A percentile compares a stretch with the other conserved stretches of the same genome.
Conservation (phyloP, 2,888 invertebrate genomes). For the Drosophila peninsularis region DNA sequence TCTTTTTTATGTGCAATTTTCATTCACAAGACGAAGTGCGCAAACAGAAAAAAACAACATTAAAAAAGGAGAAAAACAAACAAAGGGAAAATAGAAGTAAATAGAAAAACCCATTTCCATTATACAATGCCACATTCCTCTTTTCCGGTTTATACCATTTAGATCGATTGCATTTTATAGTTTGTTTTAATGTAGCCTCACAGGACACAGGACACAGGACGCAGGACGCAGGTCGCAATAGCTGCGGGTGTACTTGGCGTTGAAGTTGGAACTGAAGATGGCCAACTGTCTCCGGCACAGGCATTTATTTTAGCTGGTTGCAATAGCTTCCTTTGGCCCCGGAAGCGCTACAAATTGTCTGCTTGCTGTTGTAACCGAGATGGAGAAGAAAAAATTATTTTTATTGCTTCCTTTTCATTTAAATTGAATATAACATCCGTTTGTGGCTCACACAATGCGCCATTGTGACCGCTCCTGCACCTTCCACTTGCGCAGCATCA, state of each 20-base stretch:
- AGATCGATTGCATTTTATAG: conserved; percentile 82
- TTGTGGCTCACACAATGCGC: conserved; percentile 56
- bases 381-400: conserved; percentile 39
- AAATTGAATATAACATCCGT: conserved; percentile 71
- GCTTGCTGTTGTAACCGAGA: conserved; percentile 53
- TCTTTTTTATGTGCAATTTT: conserved; percentile 60
- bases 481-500: conserved; percentile 39
- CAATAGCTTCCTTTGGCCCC: conserved; percentile 57
- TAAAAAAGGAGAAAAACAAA: conserved; percentile 28
- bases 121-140: conserved; percentile 77
- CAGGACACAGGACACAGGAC: conserved; percentile 34
- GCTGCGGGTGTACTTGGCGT: conserved; percentile 37
- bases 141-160: conserved; percentile 79
- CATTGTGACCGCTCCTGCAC: conserved; percentile 54
- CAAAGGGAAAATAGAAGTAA: conserved; percentile 42
- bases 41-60: conserved; percentile 14
- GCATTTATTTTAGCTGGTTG: conserved; percentile 56
- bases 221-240: conserved; percentile 36
- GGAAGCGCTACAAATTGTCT: conserved; percentile 74
- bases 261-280: conserved; percentile 37
- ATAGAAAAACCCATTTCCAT: conserved; percentile 73
- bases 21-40: conserved; percentile 47
- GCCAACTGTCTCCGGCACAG: conserved; percentile 60
- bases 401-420: conserved; percentile 80
- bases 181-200: conserved; percentile 74